Evolutionary conservation across 2,113 vertebrate species (phyloP).

Genomic region (Pygoscelis antarcticus): DNA sequence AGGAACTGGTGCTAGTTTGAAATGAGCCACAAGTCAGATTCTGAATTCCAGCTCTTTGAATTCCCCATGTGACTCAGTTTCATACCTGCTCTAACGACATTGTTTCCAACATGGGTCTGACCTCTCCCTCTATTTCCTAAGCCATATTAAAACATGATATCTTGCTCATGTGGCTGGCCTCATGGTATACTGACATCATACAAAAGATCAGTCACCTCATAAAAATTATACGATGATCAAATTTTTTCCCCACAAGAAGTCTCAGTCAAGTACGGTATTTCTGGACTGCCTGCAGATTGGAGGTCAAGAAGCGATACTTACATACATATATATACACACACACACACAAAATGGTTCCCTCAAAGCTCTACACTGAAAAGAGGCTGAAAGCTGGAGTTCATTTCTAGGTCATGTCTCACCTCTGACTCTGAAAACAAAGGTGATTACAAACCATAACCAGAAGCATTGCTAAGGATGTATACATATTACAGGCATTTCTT

Average conservation of each 20-base stretch:
- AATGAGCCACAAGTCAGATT: neutral
- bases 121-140: neutral
- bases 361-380: neutral
- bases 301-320: neutral
- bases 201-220: neutral
- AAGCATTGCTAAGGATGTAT: neutral
- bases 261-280: neutral
- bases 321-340: rapidly evolving
- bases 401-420: neutral
- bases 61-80: neutral
- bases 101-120: neutral
- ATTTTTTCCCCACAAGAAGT: neutral
- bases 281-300: neutral
- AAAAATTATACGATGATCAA: neutral
- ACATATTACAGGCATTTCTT: neutral
- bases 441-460: neutral
- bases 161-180: neutral
- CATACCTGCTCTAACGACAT: neutral
- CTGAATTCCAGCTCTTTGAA: neutral
- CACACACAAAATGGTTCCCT: neutral
- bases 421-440: neutral
- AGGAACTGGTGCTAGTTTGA: neutral
- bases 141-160: neutral
- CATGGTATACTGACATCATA: neutral
- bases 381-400: neutral